Percentiles rank a stretch among this genome's conserved stretches.
Conservation (phyloP, 2,113 vertebrate genomes). For the Nothoprocta pentlandii region DNA sequence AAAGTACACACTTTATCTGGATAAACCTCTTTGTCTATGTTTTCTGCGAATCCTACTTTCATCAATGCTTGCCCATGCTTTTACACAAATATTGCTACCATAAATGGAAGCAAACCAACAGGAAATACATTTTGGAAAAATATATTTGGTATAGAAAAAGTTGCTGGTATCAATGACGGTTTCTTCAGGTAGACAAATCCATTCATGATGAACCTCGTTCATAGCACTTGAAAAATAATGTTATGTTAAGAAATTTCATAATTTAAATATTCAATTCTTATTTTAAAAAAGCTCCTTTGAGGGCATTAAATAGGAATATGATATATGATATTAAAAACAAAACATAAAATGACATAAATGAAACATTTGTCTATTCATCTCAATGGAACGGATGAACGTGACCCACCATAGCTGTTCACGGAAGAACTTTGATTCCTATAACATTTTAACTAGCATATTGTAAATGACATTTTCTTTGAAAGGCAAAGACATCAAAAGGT, state of each 20-base stretch:
- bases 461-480: constrained; percentile 2
- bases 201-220: not conserved
- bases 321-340: not conserved
- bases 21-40: not conserved
- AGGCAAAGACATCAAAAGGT: not conserved
- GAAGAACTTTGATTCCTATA: not conserved
- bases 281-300: not conserved
- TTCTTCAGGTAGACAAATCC: not conserved
- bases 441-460: not conserved
- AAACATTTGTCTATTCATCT: not conserved
- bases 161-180: not conserved
- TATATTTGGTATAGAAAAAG: not conserved
- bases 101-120: not conserved
- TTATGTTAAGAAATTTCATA: not conserved
- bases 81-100: not conserved
- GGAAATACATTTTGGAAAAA: not conserved
- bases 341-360: not conserved
- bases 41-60: not conserved
- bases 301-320: not conserved
- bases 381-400: not conserved
- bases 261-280: not conserved
- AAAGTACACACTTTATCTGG: not conserved
- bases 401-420: not conserved
- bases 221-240: not conserved
- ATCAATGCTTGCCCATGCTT: not conserved